Percentiles rank a stretch among this genome's conserved stretches.
Conservation (phyloP, 35 echinoderm and acorn worm genomes). For the Ptychodera flava region DNA sequence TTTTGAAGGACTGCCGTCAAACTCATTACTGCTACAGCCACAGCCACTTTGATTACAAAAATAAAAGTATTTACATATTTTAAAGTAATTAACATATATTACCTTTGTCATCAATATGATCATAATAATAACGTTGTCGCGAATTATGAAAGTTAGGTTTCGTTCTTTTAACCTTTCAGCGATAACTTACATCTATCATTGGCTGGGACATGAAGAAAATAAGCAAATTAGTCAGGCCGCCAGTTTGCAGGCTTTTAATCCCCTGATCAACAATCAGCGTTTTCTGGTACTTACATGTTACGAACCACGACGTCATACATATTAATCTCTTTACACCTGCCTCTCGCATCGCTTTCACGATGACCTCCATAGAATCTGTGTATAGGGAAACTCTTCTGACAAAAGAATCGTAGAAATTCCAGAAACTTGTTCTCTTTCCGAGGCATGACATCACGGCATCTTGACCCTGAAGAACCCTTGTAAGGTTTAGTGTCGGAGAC, state of each 20-base stretch:
- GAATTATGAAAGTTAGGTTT: background rate
- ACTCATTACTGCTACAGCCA: too few relatives aligned
- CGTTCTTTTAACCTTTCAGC: too few relatives aligned
- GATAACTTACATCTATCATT: too few relatives aligned
- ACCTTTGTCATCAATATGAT: background rate
- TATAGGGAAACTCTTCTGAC: conserved; percentile 34
- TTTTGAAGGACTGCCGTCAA: too few relatives aligned
- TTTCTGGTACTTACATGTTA: conserved; percentile 24
- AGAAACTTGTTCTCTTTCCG: too few relatives aligned
- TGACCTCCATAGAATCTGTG: conserved; percentile 47
- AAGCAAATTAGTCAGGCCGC: too few relatives aligned
- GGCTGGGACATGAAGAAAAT: too few relatives aligned
- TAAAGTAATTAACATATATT: too few relatives aligned
- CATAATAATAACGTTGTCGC: background rate
- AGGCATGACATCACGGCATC: conserved; percentile 46
- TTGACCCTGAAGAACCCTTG: conserved; percentile 12
- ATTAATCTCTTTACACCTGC: conserved; percentile 32
- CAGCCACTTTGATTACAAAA: too few relatives aligned
- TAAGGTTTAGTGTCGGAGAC: conserved; percentile 12
- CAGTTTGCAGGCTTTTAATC: background rate
- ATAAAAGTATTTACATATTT: too few relatives aligned
- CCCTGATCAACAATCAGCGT: background rate
- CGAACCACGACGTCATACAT: conserved; percentile 51
- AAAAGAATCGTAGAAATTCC: background rate
- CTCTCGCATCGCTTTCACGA: conserved; percentile 45